phyloP scores from a whole-genome alignment of 2,888 invertebrate genomes.

The Drosophila helvetica region DNA sequence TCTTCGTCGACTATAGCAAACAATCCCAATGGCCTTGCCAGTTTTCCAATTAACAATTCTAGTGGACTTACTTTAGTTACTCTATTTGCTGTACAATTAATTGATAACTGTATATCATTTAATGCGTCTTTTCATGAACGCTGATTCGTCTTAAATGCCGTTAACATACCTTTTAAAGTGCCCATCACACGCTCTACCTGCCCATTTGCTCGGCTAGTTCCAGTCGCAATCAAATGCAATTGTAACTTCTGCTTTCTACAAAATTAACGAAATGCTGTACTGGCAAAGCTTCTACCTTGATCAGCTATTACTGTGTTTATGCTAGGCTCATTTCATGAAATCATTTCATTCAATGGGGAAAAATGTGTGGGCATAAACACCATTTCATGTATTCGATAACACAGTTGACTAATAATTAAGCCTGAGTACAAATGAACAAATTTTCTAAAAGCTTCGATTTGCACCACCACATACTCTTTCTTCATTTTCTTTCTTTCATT shows the following conservation, averaged over 20 bases:
- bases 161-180: neutral
- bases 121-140: constrained; percentile 3
- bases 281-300: constrained; percentile 33
- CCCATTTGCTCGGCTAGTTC: neutral
- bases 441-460: neutral
- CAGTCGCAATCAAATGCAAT: constrained; percentile 13
- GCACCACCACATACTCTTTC: constrained; percentile 12
- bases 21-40: constrained; percentile 12
- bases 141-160: constrained; percentile 3
- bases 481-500: too few relatives aligned
- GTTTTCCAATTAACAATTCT: constrained; percentile 11
- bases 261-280: constrained; percentile 5
- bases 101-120: constrained; percentile 18
- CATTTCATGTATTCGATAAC: too few relatives aligned
- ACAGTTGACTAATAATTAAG: too few relatives aligned
- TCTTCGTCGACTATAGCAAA: constrained; percentile 5
- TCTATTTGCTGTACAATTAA: constrained; percentile 15
- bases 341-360: too few relatives aligned
- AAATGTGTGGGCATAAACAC: too few relatives aligned
- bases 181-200: too few relatives aligned
- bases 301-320: too few relatives aligned
- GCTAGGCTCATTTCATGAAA: too few relatives aligned
- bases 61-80: constrained; percentile 8
- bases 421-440: constrained; percentile 14
- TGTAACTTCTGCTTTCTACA: constrained; percentile 19